These are phyloP conservation scores for Silurus aristotelis DNA, from an alignment of 2,797 vertebrate species.

Conservation along the genomic window DNA sequence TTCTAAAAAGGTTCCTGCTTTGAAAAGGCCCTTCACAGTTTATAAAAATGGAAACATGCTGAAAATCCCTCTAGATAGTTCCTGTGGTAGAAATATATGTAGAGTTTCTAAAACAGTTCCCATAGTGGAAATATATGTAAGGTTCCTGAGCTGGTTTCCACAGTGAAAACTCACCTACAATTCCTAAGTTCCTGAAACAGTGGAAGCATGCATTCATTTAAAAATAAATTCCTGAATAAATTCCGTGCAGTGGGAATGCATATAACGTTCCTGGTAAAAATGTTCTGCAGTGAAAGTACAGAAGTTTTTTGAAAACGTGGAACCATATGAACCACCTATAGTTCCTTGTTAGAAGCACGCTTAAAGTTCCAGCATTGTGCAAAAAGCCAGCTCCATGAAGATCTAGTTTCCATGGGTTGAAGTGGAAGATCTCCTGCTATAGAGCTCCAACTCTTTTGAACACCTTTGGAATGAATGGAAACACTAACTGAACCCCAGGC, in stretches of 20 bases:
- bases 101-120: no score
- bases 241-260: neutral
- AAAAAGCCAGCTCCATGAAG: no score
- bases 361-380: neutral
- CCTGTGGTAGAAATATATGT: neutral
- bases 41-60: neutral
- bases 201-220: neutral
- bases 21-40: no score
- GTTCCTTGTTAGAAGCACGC: neutral
- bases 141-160: no score
- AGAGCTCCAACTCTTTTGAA: no score
- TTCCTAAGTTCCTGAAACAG: neutral
- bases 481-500: no score
- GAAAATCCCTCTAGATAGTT: neutral
- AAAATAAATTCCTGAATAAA: neutral
- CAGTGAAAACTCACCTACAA: no score
- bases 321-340: no score
- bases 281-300: neutral
- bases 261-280: neutral
- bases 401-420: no score
- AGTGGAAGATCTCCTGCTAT: no score
- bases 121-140: no score
- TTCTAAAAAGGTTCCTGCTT: neutral
- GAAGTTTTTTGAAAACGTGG: neutral
- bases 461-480: no score